A percentile compares a stretch with the other conserved stretches of the same genome.
These are phyloP conservation scores for Herminia tarsipennalis DNA, from an alignment of 2,888 invertebrate genomes.

Conservation along the genomic window DNA sequence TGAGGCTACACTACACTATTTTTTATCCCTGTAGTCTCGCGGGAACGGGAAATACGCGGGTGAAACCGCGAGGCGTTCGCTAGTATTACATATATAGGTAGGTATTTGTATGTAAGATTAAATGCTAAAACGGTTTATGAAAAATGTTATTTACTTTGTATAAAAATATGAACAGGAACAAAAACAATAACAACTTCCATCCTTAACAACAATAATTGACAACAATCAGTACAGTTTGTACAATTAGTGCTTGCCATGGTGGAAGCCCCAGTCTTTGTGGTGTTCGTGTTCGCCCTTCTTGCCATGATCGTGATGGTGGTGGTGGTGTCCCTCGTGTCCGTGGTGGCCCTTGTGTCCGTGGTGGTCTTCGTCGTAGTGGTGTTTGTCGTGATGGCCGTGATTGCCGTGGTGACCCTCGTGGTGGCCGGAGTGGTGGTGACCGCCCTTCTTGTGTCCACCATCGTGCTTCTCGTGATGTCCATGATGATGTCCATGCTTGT, in stretches of 20 bases:
- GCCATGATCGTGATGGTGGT: conserved; percentile 90
- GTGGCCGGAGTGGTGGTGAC: conserved; percentile 91
- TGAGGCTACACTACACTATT: too few species aligned
- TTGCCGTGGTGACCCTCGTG: conserved; percentile 92
- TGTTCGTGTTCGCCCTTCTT: conserved; percentile 91
- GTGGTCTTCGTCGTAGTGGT: conserved; percentile 92
- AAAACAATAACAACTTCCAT: conserved; percentile 64
- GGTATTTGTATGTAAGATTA: too few species aligned
- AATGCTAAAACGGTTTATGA: conserved; percentile 8
- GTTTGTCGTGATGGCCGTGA: conserved; percentile 92
- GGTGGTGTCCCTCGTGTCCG: conserved; percentile 90
- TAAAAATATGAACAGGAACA: conserved; percentile 67
- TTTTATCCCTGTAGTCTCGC: too few species aligned
- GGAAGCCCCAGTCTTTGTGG: conserved; percentile 90
- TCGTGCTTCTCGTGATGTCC: conserved; percentile 90
- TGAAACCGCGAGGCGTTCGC: too few species aligned
- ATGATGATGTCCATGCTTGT: conserved; percentile 91
- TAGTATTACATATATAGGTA: too few species aligned
- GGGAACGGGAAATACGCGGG: too few species aligned
- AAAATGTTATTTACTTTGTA: conserved; percentile 61
- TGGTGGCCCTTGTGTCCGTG: conserved; percentile 93
- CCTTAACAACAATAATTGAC: conserved; percentile 61
- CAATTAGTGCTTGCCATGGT: conserved; percentile 80
- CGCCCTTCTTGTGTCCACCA: conserved; percentile 93
- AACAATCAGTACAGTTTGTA: conserved; percentile 33